Evolutionary conservation across 2,113 vertebrate species (phyloP).

Genomic region (Tauraco erythrolophus): DNA sequence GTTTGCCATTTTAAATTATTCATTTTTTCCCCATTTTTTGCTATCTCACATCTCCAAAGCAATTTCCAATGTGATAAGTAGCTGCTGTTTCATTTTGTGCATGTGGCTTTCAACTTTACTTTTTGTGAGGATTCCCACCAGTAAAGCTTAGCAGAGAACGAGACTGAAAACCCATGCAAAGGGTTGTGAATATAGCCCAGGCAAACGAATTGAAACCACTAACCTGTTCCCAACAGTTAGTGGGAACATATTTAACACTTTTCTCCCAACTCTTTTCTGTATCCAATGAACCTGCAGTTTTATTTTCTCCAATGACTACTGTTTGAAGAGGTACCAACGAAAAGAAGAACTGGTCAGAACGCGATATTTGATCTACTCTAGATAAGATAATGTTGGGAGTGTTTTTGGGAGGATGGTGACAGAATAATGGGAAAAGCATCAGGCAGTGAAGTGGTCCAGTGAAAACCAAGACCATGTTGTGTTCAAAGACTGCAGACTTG

Average conservation of each 20-base stretch:
- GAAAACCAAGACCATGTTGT: not conserved
- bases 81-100: not conserved
- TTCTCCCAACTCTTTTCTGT: not conserved
- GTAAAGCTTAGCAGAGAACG: not conserved
- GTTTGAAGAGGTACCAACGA: not conserved
- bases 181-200: not conserved
- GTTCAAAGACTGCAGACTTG: not conserved
- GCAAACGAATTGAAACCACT: not conserved
- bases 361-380: not conserved
- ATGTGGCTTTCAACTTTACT: not conserved
- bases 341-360: not conserved
- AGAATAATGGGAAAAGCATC: not conserved
- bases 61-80: not conserved
- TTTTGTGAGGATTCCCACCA: not conserved
- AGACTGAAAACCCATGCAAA: not conserved
- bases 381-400: not conserved
- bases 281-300: not conserved
- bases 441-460: not conserved
- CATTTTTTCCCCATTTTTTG: not conserved
- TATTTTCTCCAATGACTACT: not conserved
- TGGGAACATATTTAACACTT: not conserved
- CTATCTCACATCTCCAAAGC: not conserved
- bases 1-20: not conserved
- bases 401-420: not conserved
- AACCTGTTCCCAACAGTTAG: not conserved